Conservation (phyloP, 2,888 invertebrate genomes). For the Petrophora chlorosata region DNA sequence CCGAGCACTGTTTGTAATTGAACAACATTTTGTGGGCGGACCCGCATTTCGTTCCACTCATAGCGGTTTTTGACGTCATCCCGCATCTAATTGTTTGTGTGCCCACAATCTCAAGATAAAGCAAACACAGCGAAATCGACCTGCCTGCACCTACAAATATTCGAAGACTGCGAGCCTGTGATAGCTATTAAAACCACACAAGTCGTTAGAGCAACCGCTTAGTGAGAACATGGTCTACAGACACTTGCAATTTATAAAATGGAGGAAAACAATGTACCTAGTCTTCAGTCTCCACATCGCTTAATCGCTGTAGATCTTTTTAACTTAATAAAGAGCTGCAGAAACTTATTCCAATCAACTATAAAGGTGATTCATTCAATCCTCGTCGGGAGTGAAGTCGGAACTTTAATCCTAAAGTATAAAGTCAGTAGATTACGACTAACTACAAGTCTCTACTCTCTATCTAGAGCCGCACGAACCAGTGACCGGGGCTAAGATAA, state of each 20-base stretch:
- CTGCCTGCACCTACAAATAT: background rate
- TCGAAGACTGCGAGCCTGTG: background rate
- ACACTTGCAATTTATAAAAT: too few relatives aligned
- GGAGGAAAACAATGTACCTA: background rate
- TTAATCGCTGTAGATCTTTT: background rate
- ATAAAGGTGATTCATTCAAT: constrained; percentile 34
- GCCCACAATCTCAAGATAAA: constrained; percentile 8
- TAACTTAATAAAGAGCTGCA: constrained; percentile 16
- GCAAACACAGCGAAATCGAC: background rate
- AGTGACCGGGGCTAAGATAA: constrained; percentile 2
- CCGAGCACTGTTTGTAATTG: constrained; percentile 2
- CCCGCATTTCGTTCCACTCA: constrained; percentile 10
- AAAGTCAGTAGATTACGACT: constrained; percentile 31
- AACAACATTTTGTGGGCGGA: background rate
- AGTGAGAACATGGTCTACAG: too few relatives aligned
- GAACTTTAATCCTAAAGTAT: constrained; percentile 31
- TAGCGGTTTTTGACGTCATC: constrained; percentile 7
- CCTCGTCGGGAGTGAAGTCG: constrained; percentile 24
- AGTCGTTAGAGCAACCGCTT: background rate
- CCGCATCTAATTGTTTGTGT: constrained; percentile 5
- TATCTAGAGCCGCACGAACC: constrained; percentile 19
- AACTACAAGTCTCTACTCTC: constrained; percentile 10
- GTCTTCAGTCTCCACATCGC: background rate
- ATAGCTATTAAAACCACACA: constrained; percentile 2
- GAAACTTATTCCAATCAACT: constrained; percentile 27